phyloP scores from a whole-genome alignment of 1,140 invertebrate genomes.

The Anastrepha obliqua region DNA sequence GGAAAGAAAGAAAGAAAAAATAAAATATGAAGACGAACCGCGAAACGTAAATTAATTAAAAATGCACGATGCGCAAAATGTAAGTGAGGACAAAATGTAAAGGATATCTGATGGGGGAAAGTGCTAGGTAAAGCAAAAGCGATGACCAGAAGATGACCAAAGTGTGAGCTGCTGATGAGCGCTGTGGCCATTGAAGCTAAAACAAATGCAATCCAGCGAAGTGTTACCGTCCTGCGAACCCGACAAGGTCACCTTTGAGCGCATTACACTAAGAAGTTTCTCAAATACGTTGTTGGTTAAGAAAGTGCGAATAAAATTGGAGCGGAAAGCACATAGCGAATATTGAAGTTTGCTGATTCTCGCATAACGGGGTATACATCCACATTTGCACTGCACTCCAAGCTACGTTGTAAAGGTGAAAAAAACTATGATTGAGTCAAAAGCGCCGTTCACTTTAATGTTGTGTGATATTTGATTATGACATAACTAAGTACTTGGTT shows the following conservation, averaged over 20 bases:
- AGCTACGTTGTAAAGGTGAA: slow-evolving; percentile 14
- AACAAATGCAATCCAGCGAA: slow-evolving; percentile 31
- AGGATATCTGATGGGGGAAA: neutral
- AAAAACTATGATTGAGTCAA: slow-evolving; percentile 46
- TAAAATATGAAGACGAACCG: slow-evolving; percentile 46
- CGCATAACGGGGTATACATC: neutral
- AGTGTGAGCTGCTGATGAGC: neutral
- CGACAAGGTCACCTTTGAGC: slow-evolving; percentile 40
- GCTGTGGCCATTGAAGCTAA: neutral
- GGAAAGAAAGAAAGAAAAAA: neutral
- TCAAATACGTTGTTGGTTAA: neutral
- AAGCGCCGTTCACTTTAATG: slow-evolving; percentile 24
- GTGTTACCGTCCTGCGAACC: neutral
- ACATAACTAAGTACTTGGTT: neutral
- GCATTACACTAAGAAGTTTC: slow-evolving; percentile 29
- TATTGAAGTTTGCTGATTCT: neutral
- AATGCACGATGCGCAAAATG: slow-evolving; percentile 48
- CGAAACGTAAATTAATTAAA: slow-evolving; percentile 60
- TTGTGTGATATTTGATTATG: slow-evolving; percentile 1
- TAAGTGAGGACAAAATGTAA: neutral
- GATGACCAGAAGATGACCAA: slow-evolving; percentile 45
- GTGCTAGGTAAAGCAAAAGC: slow-evolving; percentile 22
- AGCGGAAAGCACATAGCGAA: no score
- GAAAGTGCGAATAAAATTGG: no score
- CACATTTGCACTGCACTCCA: neutral